Evolutionary conservation across 1,140 invertebrate species (phyloP).

Genomic region (Aethina tumida): DNA sequence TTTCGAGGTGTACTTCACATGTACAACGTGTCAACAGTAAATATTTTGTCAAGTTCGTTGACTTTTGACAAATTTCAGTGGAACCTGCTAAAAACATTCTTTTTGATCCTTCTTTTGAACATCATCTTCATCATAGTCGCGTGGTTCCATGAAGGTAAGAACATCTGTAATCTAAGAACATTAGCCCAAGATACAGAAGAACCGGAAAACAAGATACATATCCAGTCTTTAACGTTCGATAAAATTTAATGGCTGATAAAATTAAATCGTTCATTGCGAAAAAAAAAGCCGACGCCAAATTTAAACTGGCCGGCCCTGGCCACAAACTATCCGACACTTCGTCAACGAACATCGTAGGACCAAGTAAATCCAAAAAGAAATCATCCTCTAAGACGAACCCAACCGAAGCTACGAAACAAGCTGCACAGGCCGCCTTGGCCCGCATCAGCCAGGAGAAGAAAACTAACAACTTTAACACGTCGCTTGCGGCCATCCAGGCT

Average conservation of each 20-base stretch:
- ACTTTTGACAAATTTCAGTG: constrained; percentile 61
- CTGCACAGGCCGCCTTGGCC: constrained; percentile 72
- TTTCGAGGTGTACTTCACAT: too few relatives aligned
- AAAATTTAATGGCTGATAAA: constrained; percentile 59
- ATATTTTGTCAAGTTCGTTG: too few relatives aligned
- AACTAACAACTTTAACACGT: constrained; percentile 57
- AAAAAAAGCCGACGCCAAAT: constrained; percentile 78
- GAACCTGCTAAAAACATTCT: constrained; percentile 60
- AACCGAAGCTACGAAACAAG: constrained; percentile 61
- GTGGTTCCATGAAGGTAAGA: constrained; percentile 70
- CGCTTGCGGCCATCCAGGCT: constrained; percentile 57
- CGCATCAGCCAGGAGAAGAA: constrained; percentile 50
- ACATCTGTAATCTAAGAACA: constrained; percentile 53
- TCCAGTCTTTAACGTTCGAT: constrained; percentile 64
- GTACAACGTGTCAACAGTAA: too few relatives aligned
- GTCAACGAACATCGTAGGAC: constrained; percentile 19
- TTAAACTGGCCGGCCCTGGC: constrained; percentile 79
- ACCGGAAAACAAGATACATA: constrained; percentile 67
- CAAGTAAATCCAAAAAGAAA: constrained; percentile 27
- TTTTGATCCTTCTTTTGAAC: constrained; percentile 57
- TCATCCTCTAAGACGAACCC: constrained; percentile 44
- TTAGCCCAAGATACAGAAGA: constrained; percentile 71
- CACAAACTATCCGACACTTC: constrained; percentile 55
- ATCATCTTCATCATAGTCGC: constrained; percentile 61
- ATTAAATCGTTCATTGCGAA: constrained; percentile 85